Percentiles rank a stretch among this genome's conserved stretches.
phyloP scores from a whole-genome alignment of 2,888 invertebrate genomes.

The Geophilus truncorum region DNA sequence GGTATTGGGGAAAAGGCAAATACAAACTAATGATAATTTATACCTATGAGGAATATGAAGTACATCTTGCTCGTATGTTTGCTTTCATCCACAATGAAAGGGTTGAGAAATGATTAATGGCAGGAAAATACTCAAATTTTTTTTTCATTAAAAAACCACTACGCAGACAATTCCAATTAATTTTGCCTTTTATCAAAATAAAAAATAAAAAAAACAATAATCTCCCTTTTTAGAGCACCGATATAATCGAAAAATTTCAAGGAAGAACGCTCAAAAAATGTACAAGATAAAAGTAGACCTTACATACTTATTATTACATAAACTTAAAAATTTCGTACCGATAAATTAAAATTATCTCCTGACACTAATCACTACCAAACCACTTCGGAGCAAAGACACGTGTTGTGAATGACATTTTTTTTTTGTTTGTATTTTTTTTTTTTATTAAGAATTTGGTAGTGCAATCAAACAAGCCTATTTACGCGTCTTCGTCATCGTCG shows the following conservation, averaged over 20 bases:
- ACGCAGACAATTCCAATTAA: neutral
- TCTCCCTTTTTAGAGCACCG: neutral
- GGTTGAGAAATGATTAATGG: slow-evolving; percentile 36
- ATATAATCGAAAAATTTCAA: neutral
- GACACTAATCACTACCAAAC: slow-evolving; percentile 36
- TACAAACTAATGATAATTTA: slow-evolving; percentile 32
- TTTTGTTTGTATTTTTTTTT: slow-evolving; percentile 19
- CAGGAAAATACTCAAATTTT: slow-evolving; percentile 28
- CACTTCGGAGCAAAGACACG: slow-evolving; percentile 36
- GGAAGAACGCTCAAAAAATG: slow-evolving; percentile 14
- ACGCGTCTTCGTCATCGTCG: slow-evolving; percentile 38
- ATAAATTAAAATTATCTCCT: slow-evolving; percentile 15
- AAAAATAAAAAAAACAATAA: neutral
- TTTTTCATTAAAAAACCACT: neutral
- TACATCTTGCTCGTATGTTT: slow-evolving; percentile 34
- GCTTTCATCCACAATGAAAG: slow-evolving; percentile 32
- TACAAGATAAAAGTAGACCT: neutral
- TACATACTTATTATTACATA: neutral
- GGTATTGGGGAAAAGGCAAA: slow-evolving; percentile 14
- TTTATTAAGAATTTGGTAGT: slow-evolving; percentile 29
- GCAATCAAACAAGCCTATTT: slow-evolving; percentile 33
- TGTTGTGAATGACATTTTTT: slow-evolving; percentile 34
- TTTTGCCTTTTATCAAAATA: no score
- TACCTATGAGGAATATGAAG: slow-evolving; percentile 39
- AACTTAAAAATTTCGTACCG: neutral